Percentiles rank a stretch among this genome's conserved stretches.
These are phyloP conservation scores for Dolichotis patagonum DNA, from an alignment of 2,113 vertebrate species.

Conservation along the genomic window DNA sequence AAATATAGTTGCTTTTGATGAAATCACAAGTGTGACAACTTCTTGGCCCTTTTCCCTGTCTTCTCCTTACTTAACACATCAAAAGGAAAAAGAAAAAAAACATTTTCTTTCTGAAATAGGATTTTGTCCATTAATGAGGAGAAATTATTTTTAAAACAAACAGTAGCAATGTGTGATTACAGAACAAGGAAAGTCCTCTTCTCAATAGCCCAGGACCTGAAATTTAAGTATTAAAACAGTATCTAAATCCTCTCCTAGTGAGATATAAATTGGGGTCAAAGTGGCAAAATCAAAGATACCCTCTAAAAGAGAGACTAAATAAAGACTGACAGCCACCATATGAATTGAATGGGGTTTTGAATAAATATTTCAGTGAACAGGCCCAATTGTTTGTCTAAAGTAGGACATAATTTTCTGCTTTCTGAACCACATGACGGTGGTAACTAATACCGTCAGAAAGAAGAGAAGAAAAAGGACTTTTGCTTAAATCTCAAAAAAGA, in stretches of 20 bases:
- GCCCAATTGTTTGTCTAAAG: constrained; percentile 78
- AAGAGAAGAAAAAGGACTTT: constrained; percentile 71
- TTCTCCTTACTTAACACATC: constrained; percentile 13
- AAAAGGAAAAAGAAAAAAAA: constrained; percentile 43
- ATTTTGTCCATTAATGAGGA: constrained; percentile 41
- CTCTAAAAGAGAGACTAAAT: constrained; percentile 77
- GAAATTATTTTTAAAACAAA: constrained; percentile 70
- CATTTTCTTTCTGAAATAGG: constrained; percentile 36
- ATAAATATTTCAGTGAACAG: constrained; percentile 79
- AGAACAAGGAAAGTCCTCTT: constrained; percentile 35
- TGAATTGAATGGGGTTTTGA: constrained; percentile 78
- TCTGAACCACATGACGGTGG: background rate
- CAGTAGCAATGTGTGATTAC: background rate
- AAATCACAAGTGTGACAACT: constrained; percentile 79
- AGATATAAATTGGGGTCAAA: constrained; percentile 82
- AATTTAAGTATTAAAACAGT: constrained; percentile 72
- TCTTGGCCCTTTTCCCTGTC: constrained; percentile 76
- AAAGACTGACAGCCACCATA: constrained; percentile 75
- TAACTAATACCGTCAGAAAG: constrained; percentile 65
- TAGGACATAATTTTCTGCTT: constrained; percentile 79
- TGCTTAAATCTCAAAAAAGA: constrained; percentile 62
- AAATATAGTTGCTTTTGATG: constrained; percentile 71
- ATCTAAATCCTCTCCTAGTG: constrained; percentile 73
- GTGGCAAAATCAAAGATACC: constrained; percentile 80
- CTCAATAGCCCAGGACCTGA: background rate